Conservation (phyloP, 2,797 vertebrate species). For the Malurus splendens region DNA sequence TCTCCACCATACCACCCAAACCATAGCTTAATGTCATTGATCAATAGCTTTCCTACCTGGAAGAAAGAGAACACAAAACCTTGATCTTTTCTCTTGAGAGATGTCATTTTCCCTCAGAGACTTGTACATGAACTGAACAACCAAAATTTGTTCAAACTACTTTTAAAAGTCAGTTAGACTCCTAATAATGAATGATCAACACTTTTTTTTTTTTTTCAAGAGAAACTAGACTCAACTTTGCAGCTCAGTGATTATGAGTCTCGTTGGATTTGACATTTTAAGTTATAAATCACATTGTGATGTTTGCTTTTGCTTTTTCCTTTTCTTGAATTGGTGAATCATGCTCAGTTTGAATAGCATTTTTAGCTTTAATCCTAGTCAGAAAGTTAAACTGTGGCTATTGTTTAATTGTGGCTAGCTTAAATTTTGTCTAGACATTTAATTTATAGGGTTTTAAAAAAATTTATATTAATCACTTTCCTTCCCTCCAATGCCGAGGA, state of each 20-base stretch:
- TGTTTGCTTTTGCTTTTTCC: too few species aligned
- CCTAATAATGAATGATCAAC: not conserved
- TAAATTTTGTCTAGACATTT: too few species aligned
- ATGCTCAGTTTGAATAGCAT: too few species aligned
- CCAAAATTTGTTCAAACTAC: not conserved
- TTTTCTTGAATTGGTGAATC: too few species aligned
- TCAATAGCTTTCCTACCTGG: not conserved
- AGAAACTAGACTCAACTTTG: too few species aligned
- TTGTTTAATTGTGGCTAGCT: too few species aligned
- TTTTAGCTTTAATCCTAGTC: too few species aligned
- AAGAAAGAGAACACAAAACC: not conserved
- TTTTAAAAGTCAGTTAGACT: not conserved
- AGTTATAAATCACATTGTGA: too few species aligned
- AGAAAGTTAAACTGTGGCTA: too few species aligned
- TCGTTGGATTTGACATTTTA: too few species aligned
- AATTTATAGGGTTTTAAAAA: too few species aligned
- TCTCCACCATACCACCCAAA: not conserved
- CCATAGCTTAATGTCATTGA: not conserved
- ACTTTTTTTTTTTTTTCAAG: not conserved
- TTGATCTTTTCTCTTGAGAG: not conserved
- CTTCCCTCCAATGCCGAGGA: not conserved
- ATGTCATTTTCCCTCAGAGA: not conserved
- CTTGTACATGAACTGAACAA: not conserved
- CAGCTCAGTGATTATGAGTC: too few species aligned
- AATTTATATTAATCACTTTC: not conserved